Conservation (phyloP, 2,797 vertebrate genomes). For the Karalla daura region DNA sequence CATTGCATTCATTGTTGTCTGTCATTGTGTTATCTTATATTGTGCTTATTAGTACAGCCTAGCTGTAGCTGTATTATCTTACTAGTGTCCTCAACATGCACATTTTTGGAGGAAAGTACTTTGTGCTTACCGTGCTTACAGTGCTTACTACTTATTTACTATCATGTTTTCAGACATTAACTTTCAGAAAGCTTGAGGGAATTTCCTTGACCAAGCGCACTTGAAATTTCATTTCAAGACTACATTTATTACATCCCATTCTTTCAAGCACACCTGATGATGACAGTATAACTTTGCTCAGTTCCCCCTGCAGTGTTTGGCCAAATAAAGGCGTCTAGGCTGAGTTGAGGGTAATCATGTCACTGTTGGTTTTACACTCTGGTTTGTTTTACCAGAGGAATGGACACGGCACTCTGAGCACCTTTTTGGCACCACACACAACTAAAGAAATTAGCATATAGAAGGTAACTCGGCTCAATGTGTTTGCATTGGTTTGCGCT, state of each 20-base stretch:
- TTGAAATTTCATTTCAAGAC: background rate
- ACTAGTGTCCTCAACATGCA: too few species aligned
- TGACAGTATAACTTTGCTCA: background rate
- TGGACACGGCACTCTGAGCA: background rate
- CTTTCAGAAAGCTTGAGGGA: too few species aligned
- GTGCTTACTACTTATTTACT: too few species aligned
- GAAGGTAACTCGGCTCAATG: too few species aligned
- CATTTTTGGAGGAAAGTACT: too few species aligned
- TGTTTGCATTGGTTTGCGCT: background rate
- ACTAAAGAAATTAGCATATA: background rate
- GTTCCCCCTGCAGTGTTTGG: conserved; percentile 1
- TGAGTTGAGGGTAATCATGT: background rate
- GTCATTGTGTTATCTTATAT: background rate
- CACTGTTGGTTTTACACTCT: background rate
- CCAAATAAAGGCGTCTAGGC: background rate
- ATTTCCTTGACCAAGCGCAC: background rate
- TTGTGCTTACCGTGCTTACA: too few species aligned
- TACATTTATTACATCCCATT: background rate
- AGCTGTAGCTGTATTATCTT: too few species aligned
- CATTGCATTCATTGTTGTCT: background rate
- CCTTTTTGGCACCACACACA: background rate
- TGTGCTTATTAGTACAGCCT: too few species aligned
- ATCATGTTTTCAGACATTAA: too few species aligned
- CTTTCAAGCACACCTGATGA: too few species aligned
- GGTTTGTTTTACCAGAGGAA: background rate